Conservation (phyloP, 2,888 invertebrate species). For the Tenodera sinensis region DNA sequence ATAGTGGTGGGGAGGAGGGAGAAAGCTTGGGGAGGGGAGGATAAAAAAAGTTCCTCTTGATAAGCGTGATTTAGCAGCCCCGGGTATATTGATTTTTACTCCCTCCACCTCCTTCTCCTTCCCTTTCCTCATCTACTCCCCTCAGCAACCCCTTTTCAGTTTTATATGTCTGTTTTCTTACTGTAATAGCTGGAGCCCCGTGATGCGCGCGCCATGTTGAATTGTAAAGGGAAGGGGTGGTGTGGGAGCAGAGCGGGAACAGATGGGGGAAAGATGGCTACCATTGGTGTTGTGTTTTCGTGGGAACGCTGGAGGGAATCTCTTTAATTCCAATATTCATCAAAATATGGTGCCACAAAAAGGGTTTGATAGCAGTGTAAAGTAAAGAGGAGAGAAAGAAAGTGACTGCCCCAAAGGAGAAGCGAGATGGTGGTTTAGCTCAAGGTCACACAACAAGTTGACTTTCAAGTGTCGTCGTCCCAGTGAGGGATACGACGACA, state of each 20-base stretch:
- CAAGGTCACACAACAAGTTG: neutral
- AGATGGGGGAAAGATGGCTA: slow-evolving; percentile 31
- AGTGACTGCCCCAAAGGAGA: neutral
- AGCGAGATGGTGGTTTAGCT: neutral
- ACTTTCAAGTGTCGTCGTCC: neutral
- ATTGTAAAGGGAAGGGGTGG: slow-evolving; percentile 43
- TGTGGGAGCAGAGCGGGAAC: slow-evolving; percentile 3
- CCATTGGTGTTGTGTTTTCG: slow-evolving; percentile 29
- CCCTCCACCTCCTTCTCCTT: slow-evolving; percentile 24
- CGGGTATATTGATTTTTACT: slow-evolving; percentile 55
- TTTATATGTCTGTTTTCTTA: slow-evolving; percentile 56
- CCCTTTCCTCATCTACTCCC: slow-evolving; percentile 45
- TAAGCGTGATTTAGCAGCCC: slow-evolving; percentile 72
- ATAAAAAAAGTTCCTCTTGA: slow-evolving; percentile 51
- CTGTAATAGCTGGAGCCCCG: slow-evolving; percentile 51
- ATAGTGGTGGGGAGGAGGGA: slow-evolving; percentile 34
- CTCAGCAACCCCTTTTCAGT: slow-evolving; percentile 48
- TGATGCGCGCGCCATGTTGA: slow-evolving; percentile 42
- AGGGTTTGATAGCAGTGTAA: neutral
- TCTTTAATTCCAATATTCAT: slow-evolving; percentile 29
- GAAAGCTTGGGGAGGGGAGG: slow-evolving; percentile 33
- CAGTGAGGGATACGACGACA: neutral
- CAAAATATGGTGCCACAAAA: slow-evolving; percentile 20
- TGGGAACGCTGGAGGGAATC: slow-evolving; percentile 17
- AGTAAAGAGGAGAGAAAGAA: neutral